Conservation (phyloP, 2,113 vertebrate genomes). For the Bujurquina vittata region DNA sequence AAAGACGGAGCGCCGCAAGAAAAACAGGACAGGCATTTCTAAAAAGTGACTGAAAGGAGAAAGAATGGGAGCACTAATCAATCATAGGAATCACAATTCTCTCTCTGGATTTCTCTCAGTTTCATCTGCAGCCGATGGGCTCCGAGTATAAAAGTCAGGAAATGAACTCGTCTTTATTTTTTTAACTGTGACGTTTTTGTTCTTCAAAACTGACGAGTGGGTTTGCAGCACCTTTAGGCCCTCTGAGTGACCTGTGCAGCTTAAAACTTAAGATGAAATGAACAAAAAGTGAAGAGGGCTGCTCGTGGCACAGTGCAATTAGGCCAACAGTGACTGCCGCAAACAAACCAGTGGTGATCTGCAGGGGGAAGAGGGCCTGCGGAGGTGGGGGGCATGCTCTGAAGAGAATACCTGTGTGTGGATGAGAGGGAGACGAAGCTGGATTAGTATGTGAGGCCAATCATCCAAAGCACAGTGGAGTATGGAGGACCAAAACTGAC, state of each 20-base stretch:
- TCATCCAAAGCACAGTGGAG: too few species aligned
- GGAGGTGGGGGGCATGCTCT: background rate
- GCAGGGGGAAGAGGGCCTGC: background rate
- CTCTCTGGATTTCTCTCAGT: slow-evolving; percentile 13
- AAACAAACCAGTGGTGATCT: slow-evolving; percentile 37
- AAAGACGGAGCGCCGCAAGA: background rate
- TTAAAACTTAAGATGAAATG: slow-evolving; percentile 1
- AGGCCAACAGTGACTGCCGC: background rate
- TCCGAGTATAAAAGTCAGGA: slow-evolving; percentile 30
- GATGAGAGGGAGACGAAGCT: too few species aligned
- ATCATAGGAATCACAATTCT: slow-evolving; percentile 41
- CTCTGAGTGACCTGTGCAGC: background rate
- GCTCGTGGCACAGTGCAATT: slow-evolving; percentile 31
- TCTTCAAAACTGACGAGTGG: slow-evolving; percentile 36
- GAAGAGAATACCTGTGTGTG: background rate
- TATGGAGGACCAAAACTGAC: too few species aligned
- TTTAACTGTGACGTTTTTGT: background rate
- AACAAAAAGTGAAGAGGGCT: slow-evolving; percentile 6
- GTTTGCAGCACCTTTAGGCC: background rate
- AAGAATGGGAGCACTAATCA: slow-evolving; percentile 20
- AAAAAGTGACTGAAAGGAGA: slow-evolving; percentile 9
- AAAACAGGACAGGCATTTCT: background rate
- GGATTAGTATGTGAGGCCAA: too few species aligned
- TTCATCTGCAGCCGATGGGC: slow-evolving; percentile 56
- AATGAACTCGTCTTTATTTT: slow-evolving; percentile 48